These are phyloP conservation scores for Nothoprocta pentlandii DNA, from an alignment of 2,113 vertebrate species.

Conservation along the genomic window DNA sequence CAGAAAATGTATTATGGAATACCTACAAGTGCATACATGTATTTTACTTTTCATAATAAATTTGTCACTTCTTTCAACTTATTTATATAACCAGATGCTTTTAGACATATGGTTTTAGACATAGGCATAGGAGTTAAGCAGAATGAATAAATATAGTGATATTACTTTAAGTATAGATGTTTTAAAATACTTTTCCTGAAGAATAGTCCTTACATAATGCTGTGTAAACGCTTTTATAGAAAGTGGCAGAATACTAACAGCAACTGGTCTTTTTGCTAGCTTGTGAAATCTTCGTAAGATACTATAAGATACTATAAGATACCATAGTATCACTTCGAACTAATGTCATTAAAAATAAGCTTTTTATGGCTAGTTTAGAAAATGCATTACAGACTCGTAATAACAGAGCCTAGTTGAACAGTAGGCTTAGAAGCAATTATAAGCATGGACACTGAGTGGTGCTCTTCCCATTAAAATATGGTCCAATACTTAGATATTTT, in stretches of 20 bases:
- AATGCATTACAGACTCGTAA: neutral
- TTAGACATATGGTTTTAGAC: neutral
- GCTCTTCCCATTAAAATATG: conserved; percentile 48
- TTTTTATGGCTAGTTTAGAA: neutral
- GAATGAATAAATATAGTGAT: neutral
- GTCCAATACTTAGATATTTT: neutral
- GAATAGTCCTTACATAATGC: neutral
- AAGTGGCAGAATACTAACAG: neutral
- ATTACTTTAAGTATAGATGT: neutral
- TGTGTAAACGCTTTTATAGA: neutral
- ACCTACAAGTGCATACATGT: neutral
- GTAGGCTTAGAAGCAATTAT: neutral
- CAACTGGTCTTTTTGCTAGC: neutral
- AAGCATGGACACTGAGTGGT: conserved; percentile 17
- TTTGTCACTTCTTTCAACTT: neutral
- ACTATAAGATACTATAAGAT: too few species aligned
- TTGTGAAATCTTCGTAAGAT: neutral
- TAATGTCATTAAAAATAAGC: neutral
- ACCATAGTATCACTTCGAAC: neutral
- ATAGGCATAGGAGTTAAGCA: neutral
- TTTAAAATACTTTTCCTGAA: neutral
- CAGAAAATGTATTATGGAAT: neutral
- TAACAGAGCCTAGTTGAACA: neutral
- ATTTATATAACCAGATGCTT: neutral
- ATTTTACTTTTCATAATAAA: neutral